phyloP scores from a whole-genome alignment of 2,888 invertebrate species.

The Allygus modestus region DNA sequence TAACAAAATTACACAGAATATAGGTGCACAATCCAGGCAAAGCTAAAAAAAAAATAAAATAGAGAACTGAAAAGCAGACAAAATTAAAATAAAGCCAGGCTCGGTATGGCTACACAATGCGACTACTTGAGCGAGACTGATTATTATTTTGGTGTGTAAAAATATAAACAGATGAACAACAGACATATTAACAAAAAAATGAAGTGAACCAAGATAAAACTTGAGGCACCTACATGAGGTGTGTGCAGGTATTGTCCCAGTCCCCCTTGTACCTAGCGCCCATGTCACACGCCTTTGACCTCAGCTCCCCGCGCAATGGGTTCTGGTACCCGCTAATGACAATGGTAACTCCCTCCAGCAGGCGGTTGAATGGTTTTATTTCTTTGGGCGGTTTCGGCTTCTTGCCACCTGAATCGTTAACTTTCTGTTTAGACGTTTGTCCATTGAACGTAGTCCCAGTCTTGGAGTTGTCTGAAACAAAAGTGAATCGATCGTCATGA shows the following conservation, averaged over 20 bases:
- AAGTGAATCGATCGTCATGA: background rate
- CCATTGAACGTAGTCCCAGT: background rate
- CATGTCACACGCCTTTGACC: slow-evolving; percentile 84
- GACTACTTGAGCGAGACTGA: too few relatives aligned
- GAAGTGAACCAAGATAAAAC: too few relatives aligned
- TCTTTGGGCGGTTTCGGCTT: slow-evolving; percentile 17
- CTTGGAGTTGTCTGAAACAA: background rate
- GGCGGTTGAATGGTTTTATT: slow-evolving; percentile 77
- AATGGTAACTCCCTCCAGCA: slow-evolving; percentile 84
- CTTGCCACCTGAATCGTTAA: slow-evolving; percentile 38
- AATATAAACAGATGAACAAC: too few relatives aligned
- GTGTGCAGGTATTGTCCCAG: slow-evolving; percentile 88
- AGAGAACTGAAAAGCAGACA: too few relatives aligned
- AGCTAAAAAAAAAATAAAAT: too few relatives aligned
- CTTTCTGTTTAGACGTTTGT: slow-evolving; percentile 36
- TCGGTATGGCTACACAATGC: too few relatives aligned
- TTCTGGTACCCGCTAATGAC: slow-evolving; percentile 94
- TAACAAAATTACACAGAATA: too few relatives aligned
- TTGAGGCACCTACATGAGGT: slow-evolving; percentile 90
- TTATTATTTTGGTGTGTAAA: too few relatives aligned
- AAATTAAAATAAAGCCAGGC: too few relatives aligned
- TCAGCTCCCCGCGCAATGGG: slow-evolving; percentile 83
- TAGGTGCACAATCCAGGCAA: too few relatives aligned
- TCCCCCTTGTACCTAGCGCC: slow-evolving; percentile 88
- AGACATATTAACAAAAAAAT: too few relatives aligned